phyloP scores from a whole-genome alignment of 2,888 invertebrate genomes.

The Pristionchus japonicus region DNA sequence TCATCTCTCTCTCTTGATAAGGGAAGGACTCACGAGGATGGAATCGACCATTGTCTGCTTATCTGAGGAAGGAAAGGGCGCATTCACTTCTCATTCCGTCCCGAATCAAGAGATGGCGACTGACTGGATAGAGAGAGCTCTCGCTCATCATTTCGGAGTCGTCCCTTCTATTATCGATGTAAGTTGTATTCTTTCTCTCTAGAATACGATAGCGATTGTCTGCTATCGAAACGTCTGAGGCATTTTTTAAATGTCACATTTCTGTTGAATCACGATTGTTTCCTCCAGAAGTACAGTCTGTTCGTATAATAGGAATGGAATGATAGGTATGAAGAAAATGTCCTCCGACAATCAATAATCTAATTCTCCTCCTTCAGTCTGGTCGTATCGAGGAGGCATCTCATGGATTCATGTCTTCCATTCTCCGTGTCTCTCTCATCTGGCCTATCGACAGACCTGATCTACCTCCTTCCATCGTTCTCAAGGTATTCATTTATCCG shows the following conservation, averaged over 20 bases:
- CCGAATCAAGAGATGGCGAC: not conserved
- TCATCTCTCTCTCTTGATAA: not conserved
- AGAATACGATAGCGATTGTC: not conserved
- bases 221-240: not conserved
- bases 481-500: conserved; percentile 8
- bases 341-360: no score
- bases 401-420: conserved; percentile 46
- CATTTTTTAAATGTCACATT: no score
- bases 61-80: not conserved
- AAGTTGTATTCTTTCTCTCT: not conserved
- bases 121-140: not conserved
- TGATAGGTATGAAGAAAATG: no score
- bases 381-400: conserved; percentile 41
- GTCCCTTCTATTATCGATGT: not conserved
- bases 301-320: no score
- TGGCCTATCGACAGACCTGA: not conserved
- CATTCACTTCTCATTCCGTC: not conserved
- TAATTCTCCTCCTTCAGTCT: not conserved
- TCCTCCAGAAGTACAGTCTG: no score
- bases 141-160: not conserved
- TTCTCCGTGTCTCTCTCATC: not conserved
- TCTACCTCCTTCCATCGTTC: conserved; percentile 23
- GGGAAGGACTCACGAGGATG: not conserved
- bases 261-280: no score
- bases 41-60: not conserved